Evolutionary conservation across 2,797 vertebrate species (phyloP), one percentile per base, ranked within the genome.

Genomic region (Coregonus ussuriensis): DNA sequence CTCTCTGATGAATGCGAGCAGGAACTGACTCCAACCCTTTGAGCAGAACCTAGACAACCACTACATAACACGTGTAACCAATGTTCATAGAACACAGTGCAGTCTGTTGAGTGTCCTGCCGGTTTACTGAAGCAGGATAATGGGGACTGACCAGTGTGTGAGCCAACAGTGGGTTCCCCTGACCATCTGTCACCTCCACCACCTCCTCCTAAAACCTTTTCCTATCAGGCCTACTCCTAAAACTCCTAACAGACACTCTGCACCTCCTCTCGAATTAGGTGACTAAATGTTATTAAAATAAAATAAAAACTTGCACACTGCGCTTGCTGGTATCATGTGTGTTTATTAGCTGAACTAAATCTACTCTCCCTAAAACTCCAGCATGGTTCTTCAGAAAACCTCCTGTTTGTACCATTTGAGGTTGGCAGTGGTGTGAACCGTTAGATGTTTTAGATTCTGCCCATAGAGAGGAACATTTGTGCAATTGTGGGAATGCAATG

Each of bases 381-480:
- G 1, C 53, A 75, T 16, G 4, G 65, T 41, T 75, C 72, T 13
- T 21, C 18, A 9, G 6, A 37, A n/a, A 18, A 15, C 59, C 25
- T 25, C n/a, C 21, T 63, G 59, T 63, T 63, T 63, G 25, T 4
- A 68, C 66, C 33, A 68, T 5, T 21, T 65, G 59, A 65, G 16
- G 6, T 31, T 51, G 52, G n/a, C 47, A 51, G 51, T 15, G 47
- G 47, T 54, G 1, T 33, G 16, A 37, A 18, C 53, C 74, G 59
- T 59, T 47, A 79, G 56, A 71, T 29, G 9, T 11, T 77, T 65
- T 54, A 29, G 41, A 74, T 74, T 78, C 52, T n/a, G 25, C 33
- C 65, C 41, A 5, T 21, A 70, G 33, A 70, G 68, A n/a, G n/a
- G 6, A 70, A 47, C 25, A 25, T 25, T 25, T 70, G 16, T 70